These are phyloP conservation scores for Euwallacea similis DNA, from an alignment of 1,140 invertebrate genomes.

Conservation along the genomic window DNA sequence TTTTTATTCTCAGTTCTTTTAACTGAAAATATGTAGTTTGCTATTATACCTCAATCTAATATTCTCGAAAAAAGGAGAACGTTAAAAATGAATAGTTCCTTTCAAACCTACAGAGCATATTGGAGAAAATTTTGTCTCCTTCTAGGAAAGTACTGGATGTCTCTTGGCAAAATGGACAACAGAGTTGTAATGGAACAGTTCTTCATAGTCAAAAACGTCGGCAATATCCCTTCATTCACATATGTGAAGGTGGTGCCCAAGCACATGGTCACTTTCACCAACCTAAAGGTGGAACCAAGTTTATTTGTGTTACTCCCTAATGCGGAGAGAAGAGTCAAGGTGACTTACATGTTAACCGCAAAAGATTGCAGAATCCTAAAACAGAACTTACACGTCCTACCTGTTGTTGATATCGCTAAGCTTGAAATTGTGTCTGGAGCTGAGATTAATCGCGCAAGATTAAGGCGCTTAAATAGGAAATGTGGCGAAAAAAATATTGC, in stretches of 20 bases:
- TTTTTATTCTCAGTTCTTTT: background rate
- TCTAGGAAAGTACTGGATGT: constrained; percentile 55
- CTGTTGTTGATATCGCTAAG: constrained; percentile 44
- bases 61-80: no score
- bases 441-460: constrained; percentile 44
- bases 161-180: constrained; percentile 55
- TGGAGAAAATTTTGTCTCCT: background rate
- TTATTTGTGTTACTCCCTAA: constrained; percentile 42
- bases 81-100: background rate
- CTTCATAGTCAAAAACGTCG: constrained; percentile 56
- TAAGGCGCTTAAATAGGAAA: constrained; percentile 44
- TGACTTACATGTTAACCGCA: constrained; percentile 39
- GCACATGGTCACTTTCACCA: constrained; percentile 46
- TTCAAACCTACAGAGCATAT: background rate
- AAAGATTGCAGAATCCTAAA: constrained; percentile 43
- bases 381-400: constrained; percentile 29
- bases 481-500: constrained; percentile 32
- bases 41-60: no score
- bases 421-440: constrained; percentile 44
- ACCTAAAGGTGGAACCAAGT: constrained; percentile 40
- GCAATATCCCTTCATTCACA: constrained; percentile 55
- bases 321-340: constrained; percentile 38
- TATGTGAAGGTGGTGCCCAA: constrained; percentile 56
- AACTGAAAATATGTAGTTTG: background rate
- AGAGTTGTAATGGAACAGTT: constrained; percentile 50